These are phyloP conservation scores for Lamellibrachia luymesi DNA, from an alignment of 1,140 invertebrate genomes.

Conservation along the genomic window DNA sequence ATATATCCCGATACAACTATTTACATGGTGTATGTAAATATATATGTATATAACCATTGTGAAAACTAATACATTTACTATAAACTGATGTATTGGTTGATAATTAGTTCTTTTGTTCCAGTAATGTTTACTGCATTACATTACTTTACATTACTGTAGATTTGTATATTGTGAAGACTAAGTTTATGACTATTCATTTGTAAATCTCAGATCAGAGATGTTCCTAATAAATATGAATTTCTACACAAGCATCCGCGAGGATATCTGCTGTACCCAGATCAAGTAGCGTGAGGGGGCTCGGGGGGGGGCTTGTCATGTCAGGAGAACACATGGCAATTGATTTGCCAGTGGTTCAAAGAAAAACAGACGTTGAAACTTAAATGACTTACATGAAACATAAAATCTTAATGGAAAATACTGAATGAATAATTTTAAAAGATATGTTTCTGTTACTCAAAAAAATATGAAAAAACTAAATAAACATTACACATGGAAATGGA, in stretches of 20 bases:
- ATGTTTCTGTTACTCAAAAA: too few species aligned
- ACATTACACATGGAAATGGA: too few species aligned
- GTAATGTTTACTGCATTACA: not conserved
- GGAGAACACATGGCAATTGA: too few species aligned
- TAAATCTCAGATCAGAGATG: conserved; percentile 9
- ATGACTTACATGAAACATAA: too few species aligned
- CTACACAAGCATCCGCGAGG: not conserved
- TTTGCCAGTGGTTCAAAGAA: not conserved
- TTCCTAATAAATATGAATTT: not conserved
- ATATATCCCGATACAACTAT: not conserved
- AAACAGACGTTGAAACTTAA: too few species aligned
- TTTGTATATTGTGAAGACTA: not conserved
- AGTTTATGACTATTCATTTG: conserved; percentile 3
- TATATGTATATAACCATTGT: not conserved
- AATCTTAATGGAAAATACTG: too few species aligned
- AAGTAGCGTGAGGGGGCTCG: not conserved
- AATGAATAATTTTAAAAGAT: too few species aligned
- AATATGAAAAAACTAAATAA: too few species aligned
- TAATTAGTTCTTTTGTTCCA: not conserved
- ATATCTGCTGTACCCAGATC: not conserved
- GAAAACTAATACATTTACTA: not conserved
- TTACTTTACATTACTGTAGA: not conserved
- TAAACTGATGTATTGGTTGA: not conserved
- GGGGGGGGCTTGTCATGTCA: too few species aligned
- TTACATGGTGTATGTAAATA: not conserved